Percentiles rank a stretch among this genome's conserved stretches.
phyloP scores from a whole-genome alignment of 2,797 vertebrate genomes.

The Arremon aurantiirostris region DNA sequence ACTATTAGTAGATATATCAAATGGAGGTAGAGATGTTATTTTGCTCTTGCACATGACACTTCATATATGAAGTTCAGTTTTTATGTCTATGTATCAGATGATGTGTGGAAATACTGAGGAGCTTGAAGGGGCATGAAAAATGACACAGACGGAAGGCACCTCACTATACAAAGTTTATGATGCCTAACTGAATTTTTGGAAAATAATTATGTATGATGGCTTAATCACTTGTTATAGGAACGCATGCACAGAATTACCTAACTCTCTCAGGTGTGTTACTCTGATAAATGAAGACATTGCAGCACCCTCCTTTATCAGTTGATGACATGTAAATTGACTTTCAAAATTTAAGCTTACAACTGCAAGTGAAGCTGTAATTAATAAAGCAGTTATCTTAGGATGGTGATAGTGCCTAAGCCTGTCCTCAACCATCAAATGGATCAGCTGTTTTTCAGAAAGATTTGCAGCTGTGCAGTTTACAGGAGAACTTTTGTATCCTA shows the following conservation, averaged over 20 bases:
- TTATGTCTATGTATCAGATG: not conserved
- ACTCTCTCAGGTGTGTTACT: not conserved
- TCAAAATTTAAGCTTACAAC: not conserved
- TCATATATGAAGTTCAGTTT: not conserved
- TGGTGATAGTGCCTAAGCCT: not conserved
- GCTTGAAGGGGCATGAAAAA: not conserved
- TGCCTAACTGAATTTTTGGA: not conserved
- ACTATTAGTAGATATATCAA: not conserved
- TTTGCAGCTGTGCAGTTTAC: not conserved
- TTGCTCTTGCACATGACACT: not conserved
- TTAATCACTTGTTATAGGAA: not conserved
- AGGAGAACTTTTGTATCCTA: not conserved
- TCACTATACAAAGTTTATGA: not conserved
- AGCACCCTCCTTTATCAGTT: not conserved
- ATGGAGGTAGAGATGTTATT: not conserved
- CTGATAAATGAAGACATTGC: not conserved
- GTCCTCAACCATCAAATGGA: not conserved
- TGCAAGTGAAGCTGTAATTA: not conserved
- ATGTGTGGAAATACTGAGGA: not conserved
- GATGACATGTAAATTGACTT: not conserved
- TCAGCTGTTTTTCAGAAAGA: not conserved
- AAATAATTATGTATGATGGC: not conserved
- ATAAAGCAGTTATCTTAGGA: not conserved
- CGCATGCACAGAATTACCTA: not conserved
- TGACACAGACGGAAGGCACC: not conserved